These are phyloP conservation scores for Corythaixoides concolor DNA, from an alignment of 2,113 vertebrate genomes.

Conservation along the genomic window DNA sequence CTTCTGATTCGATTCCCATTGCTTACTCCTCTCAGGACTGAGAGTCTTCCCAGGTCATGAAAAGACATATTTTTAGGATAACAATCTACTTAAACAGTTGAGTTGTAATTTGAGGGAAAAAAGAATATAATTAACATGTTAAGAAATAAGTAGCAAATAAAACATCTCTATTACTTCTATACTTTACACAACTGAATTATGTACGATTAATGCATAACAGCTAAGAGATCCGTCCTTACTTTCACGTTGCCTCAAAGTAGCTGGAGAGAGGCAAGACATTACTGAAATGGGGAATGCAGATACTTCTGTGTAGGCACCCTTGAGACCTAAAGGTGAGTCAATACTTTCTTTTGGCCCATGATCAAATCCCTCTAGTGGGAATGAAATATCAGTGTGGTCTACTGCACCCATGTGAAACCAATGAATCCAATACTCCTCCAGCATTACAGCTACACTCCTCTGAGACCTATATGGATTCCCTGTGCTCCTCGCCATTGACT, in stretches of 20 bases:
- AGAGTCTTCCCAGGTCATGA: background rate
- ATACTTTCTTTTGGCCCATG: background rate
- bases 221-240: background rate
- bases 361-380: background rate
- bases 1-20: background rate
- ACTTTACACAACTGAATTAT: background rate
- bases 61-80: background rate
- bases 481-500: background rate
- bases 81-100: background rate
- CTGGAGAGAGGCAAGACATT: background rate
- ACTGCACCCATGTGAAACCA: background rate
- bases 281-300: background rate
- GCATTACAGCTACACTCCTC: background rate
- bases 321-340: background rate
- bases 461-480: background rate
- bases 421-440: background rate
- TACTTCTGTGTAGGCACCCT: background rate
- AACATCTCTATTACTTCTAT: background rate
- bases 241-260: background rate
- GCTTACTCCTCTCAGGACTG: background rate
- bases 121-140: background rate
- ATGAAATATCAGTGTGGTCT: background rate
- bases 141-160: background rate
- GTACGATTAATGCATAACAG: background rate
- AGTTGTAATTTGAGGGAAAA: background rate